These are phyloP conservation scores for Balaeniceps rex DNA, from an alignment of 2,113 vertebrate genomes.

Conservation along the genomic window DNA sequence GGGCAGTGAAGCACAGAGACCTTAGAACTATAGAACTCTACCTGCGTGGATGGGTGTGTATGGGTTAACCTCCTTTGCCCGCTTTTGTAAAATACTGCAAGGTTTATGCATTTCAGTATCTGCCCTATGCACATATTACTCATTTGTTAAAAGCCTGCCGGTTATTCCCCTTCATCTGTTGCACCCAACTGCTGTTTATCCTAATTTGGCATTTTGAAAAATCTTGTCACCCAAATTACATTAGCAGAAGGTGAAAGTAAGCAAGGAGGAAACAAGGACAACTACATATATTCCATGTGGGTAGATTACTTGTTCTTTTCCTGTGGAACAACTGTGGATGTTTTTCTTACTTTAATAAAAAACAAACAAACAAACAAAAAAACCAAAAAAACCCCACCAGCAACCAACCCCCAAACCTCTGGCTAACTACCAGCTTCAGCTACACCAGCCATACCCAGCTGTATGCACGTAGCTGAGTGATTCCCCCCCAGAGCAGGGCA, in stretches of 20 bases:
- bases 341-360: background rate
- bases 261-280: background rate
- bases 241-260: constrained; percentile 15
- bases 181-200: background rate
- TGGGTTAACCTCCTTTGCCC: background rate
- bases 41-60: too few relatives aligned
- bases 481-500: background rate
- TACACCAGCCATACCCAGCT: background rate
- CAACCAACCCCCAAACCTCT: background rate
- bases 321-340: background rate
- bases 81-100: background rate
- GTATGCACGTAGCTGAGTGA: background rate
- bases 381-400: background rate
- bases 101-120: background rate
- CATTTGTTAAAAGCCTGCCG: background rate
- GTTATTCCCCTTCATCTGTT: background rate
- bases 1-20: background rate
- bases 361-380: too few relatives aligned
- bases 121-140: background rate
- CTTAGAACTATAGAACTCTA: background rate
- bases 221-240: background rate
- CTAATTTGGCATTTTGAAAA: background rate
- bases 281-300: background rate
- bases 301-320: constrained; percentile 21
- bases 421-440: background rate